Evolutionary conservation across 1,140 invertebrate genomes (phyloP), one percentile per base, ranked within the genome.

Genomic region (Meloidogyne floridensis): DNA sequence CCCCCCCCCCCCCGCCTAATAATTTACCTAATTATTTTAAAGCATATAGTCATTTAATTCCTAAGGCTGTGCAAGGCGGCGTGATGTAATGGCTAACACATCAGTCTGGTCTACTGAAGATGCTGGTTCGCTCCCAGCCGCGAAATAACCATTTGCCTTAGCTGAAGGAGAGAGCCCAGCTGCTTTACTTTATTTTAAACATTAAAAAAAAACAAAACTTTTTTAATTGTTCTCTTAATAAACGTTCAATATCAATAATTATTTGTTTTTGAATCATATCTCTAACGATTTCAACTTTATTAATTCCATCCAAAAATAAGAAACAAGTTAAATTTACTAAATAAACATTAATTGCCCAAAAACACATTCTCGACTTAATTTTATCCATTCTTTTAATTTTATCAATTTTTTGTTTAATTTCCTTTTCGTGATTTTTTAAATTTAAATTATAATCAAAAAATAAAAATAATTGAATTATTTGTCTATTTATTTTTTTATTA

Each of bases 221-320:
- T 65, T 65, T n/a, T n/a, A 65, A n/a, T 65, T 65, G 59, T 65
- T 65, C n/a, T 65, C 59, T 65, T 18, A 65, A 65, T n/a, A 65
- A n/a, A n/a, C 15, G n/a, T 65, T 65, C n/a, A n/a, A 3, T n/a
- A 65, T 65, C 59, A n/a, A 65, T 65, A 65, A n/a, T 6, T n/a
- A 15, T 18, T 18, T 65, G 15, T 65, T n/a, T 65, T n/a, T 65
- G n/a, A 65, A 65, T n/a, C 15, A n/a, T n/a, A 18, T n/a, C n/a
- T 65, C n/a, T 65, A 65, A 65, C n/a, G 5, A n/a, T 15, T 65
- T 65, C 15, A 5, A 65, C 10, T n/a, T 65, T 65, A 4, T 32
- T 32, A 32, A 32, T 32, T 65, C 6, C 59, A 65, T 2, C 15
- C 5, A 6, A n/a, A n/a, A 15, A 65, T n/a, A 15, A 15, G n/a